These are phyloP conservation scores for Panzeria rudis DNA, from an alignment of 2,888 invertebrate genomes.

Conservation along the genomic window DNA sequence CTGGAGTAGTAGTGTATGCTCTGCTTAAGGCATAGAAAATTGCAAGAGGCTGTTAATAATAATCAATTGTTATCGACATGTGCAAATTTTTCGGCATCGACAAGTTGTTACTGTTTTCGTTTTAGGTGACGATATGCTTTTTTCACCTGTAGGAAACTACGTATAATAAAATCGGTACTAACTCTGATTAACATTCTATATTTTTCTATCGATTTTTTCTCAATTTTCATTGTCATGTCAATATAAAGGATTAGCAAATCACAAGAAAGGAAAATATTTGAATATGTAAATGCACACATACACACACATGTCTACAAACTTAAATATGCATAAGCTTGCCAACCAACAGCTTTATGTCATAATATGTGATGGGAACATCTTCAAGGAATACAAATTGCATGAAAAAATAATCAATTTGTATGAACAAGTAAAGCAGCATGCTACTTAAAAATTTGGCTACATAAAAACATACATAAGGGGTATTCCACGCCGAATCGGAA, in stretches of 20 bases:
- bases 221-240: conserved; percentile 35
- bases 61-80: no score
- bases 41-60: no score
- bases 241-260: conserved; percentile 40
- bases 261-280: conserved; percentile 6
- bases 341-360: conserved; percentile 29
- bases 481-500: no score
- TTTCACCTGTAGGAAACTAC: no score
- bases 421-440: neutral
- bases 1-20: no score
- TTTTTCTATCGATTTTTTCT: conserved; percentile 11
- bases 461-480: neutral
- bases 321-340: neutral
- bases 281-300: neutral
- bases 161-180: neutral
- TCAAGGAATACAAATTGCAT: conserved; percentile 18
- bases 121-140: no score
- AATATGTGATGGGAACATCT: conserved; percentile 20
- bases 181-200: neutral
- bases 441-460: neutral
- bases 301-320: neutral
- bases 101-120: no score
- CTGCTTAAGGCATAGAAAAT: no score
- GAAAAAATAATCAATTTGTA: conserved; percentile 8
- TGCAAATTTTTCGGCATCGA: no score